Percentiles rank a stretch among this genome's conserved stretches.
phyloP scores from a whole-genome alignment of 1,140 invertebrate species.

The Solenopsis fugax region DNA sequence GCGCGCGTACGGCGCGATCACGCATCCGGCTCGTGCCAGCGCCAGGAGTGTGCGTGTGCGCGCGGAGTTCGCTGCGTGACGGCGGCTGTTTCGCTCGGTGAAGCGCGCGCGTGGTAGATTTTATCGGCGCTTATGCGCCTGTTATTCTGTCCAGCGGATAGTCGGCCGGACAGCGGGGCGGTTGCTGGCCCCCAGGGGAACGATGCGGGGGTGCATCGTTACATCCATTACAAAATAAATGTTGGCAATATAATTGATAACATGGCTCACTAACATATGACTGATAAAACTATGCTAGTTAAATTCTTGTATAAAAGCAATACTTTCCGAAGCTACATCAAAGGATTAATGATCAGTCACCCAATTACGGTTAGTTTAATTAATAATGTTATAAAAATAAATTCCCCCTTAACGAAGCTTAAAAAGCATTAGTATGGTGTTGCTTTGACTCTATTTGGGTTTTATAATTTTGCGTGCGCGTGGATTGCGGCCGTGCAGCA shows the following conservation, averaged over 20 bases:
- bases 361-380: conserved; percentile 73
- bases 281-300: conserved; percentile 18
- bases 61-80: no score
- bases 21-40: no score
- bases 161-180: no score
- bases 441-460: conserved; percentile 55
- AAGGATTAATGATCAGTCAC: conserved; percentile 65
- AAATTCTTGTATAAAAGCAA: conserved; percentile 26
- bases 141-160: no score
- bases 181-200: no score
- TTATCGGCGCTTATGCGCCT: no score
- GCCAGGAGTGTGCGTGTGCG: no score
- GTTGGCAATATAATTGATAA: conserved; percentile 11
- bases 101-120: no score
- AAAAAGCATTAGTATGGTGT: conserved; percentile 69
- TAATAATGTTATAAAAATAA: conserved; percentile 68
- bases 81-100: no score
- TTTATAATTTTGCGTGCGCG: conserved; percentile 67
- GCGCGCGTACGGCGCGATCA: no score
- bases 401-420: conserved; percentile 52
- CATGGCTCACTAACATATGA: conserved; percentile 12
- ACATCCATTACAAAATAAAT: conserved; percentile 7
- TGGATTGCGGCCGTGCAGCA: conserved; percentile 67
- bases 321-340: conserved; percentile 22
- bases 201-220: no score